phyloP scores from a whole-genome alignment of 2,113 vertebrate species.

The Opisthocomus hoazin region DNA sequence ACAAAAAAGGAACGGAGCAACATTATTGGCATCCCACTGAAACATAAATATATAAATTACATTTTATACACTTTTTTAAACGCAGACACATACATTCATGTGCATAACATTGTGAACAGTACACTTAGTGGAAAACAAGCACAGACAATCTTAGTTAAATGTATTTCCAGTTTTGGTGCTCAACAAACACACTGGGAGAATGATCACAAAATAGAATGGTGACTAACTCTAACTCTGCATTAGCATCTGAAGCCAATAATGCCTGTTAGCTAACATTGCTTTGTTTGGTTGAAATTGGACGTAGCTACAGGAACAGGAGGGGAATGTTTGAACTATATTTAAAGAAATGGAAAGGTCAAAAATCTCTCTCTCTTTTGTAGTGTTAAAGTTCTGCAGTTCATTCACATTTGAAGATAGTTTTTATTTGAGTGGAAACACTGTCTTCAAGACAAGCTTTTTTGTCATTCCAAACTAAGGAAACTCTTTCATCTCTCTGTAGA shows the following conservation, averaged over 20 bases:
- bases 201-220: slow-evolving; percentile 46
- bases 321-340: slow-evolving; percentile 31
- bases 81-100: slow-evolving; percentile 66
- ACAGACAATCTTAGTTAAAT: slow-evolving; percentile 60
- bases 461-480: not conserved
- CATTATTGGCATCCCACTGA: slow-evolving; percentile 53
- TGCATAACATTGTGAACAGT: slow-evolving; percentile 57
- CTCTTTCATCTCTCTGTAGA: not conserved
- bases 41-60: slow-evolving; percentile 71
- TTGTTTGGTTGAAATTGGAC: slow-evolving; percentile 24
- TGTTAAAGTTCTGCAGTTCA: slow-evolving; percentile 14
- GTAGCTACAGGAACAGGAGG: not conserved
- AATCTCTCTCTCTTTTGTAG: not conserved
- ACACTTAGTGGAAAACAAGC: slow-evolving; percentile 61
- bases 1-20: slow-evolving; percentile 50
- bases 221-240: slow-evolving; percentile 41
- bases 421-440: not conserved
- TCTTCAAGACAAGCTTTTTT: not conserved
- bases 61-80: slow-evolving; percentile 65
- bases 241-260: slow-evolving; percentile 39
- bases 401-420: not conserved
- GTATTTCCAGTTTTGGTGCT: slow-evolving; percentile 62
- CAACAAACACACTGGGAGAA: slow-evolving; percentile 52
- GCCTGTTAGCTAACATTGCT: slow-evolving; percentile 37
- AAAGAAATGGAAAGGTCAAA: slow-evolving; percentile 35